Base-by-base conservation (phyloP, 1,140 invertebrate genomes). In the Condylostylus longicornis region DNA sequence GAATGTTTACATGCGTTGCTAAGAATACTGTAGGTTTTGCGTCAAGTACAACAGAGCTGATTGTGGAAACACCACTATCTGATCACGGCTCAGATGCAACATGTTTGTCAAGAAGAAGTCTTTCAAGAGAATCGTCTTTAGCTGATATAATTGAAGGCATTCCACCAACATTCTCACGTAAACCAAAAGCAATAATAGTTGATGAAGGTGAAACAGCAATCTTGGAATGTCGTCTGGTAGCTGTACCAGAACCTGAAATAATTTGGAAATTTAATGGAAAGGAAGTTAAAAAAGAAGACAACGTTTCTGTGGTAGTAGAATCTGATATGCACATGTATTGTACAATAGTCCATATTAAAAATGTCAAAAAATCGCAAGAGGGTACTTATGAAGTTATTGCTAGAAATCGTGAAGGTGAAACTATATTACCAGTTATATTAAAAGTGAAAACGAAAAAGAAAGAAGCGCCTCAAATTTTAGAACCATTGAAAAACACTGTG, bases 21-120 rank as follows among this genome's bases (percentile, higher is more conserved):
- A 94, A 95, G 56, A 98, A 98, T 58, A 71, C 81, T 4, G 83
- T 83, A 27, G 95, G 95, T 18, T 90, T 85, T 62, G 85, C 88
- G 1, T 86, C 86, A 0, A 87, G 82, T 50, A 86, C 87, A 5
- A 88, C 90, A 2, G 87, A 91, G 58, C 60, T 96, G 10, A 72
- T 78, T 18, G 84, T 95, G 0, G 84, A 93, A 64, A 76, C 77
- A 30, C 81, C 84, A 17, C 53, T 87, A 17, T 88, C 84, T 8
- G 85, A 90, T 61, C 84, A 90, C 53, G 86, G 84, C 9, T 86
- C 82, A 1, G 84, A 88, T 58, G 71, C 76, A 46, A 82, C 82
- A 18, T 70, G 75, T 35, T 61, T 79, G 23, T 86, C 83, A 2
- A 70, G 84, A 46, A 79, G 78, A 45, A 87, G 81, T 57, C 61